These are phyloP conservation scores for Tiliacea citrago DNA, from an alignment of 2,888 invertebrate genomes.

Conservation along the genomic window DNA sequence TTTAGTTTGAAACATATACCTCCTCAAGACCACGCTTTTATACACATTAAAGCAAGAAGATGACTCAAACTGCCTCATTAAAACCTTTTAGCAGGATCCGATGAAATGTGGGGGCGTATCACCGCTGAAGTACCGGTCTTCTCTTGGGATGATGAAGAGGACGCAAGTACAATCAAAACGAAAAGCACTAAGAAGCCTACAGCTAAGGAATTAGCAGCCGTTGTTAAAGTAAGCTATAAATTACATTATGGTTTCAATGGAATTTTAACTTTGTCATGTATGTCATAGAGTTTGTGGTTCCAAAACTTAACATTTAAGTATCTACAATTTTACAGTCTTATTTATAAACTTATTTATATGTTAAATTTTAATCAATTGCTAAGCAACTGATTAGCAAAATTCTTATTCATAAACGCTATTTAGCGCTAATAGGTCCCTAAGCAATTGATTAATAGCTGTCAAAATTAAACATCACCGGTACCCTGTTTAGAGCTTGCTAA, in stretches of 20 bases:
- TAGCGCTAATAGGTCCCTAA: too few species aligned
- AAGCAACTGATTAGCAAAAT: too few species aligned
- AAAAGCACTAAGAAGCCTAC: conserved; percentile 80
- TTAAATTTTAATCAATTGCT: too few species aligned
- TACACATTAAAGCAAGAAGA: not conserved
- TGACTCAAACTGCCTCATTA: not conserved
- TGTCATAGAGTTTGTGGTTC: not conserved
- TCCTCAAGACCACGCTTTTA: too few species aligned
- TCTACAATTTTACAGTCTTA: too few species aligned
- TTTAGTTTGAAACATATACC: too few species aligned
- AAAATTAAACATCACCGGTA: too few species aligned
- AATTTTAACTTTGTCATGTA: not conserved
- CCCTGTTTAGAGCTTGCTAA: too few species aligned
- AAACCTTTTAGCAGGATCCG: conserved; percentile 26
- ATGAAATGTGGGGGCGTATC: conserved; percentile 76
- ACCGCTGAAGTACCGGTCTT: conserved; percentile 77
- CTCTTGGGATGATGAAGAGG: conserved; percentile 85
- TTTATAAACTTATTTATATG: too few species aligned
- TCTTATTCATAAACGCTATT: too few species aligned
- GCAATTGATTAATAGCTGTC: too few species aligned
- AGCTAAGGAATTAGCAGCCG: conserved; percentile 73
- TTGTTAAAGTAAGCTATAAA: conserved; percentile 68
- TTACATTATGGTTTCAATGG: not conserved
- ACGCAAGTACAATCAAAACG: conserved; percentile 79
- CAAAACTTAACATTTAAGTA: not conserved